Evolutionary conservation across 2,888 invertebrate species (phyloP), one percentile per base, ranked within the genome.

Genomic region (Sinodicranocentrus sp.): DNA sequence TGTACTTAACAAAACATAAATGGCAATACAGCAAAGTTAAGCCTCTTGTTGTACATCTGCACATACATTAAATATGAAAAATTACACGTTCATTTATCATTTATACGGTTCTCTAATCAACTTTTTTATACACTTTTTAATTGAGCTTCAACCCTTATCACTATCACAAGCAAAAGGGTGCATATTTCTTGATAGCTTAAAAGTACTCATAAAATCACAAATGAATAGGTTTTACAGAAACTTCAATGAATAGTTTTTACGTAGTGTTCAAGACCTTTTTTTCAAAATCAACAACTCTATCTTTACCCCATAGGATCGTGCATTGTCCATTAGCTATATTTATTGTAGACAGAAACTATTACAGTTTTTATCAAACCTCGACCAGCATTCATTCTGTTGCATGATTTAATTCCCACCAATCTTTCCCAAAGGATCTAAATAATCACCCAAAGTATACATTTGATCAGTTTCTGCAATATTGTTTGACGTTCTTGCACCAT

Each of bases 61-160:
- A 63, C 17, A 63, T 5, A 57, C 25, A 10, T 21, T 25, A 57
- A 25, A 54, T 63, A 63, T 23, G 57, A 57, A 57, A 57, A 57
- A 57, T 23, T 57, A 21, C 65, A 43, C 23, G 65, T 13, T 43
- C 65, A 65, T 15, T 65, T 39, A 23, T 39, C 43, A 43, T 3
- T n/a, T 6, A 52, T 17, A 52, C 17, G 48, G 3, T 23, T 57
- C n/a, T 43, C 43, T 65, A 65, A 65, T 65, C 65, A 65, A 13
- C 23, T 5, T 5, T 17, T 65, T 65, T 28, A 65, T 65, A n/a
- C 65, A 21, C 43, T 65, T 65, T 65, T 65, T 65, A 65, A 65
- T 65, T 65, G 43, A 13, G 65, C 65, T 10, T 63, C 1, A 63
- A 19, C 21, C n/a, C 3, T 23, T 65, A 39, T 65, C 43, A n/a